Conservation (phyloP, 2,113 vertebrate species). For the Platysteira castanea region DNA sequence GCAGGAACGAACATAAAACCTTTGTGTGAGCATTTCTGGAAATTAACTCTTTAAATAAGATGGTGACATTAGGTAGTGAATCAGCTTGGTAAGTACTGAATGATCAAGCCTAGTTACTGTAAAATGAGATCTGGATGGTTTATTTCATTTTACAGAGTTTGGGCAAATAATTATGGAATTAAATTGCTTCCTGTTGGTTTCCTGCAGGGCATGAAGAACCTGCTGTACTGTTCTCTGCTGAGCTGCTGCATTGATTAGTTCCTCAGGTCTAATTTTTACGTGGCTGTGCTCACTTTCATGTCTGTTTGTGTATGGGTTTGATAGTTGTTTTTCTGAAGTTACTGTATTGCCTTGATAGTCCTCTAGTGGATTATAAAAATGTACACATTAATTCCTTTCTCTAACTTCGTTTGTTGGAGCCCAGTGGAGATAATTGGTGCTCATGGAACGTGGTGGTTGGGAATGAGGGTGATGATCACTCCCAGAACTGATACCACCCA, state of each 20-base stretch:
- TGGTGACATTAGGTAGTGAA: neutral
- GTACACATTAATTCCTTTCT: neutral
- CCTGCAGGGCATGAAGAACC: constrained; percentile 5
- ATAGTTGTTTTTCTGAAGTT: neutral
- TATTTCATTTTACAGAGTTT: constrained; percentile 49
- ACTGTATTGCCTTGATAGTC: neutral
- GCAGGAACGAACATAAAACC: neutral
- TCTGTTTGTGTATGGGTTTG: neutral
- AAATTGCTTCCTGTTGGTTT: constrained; percentile 54
- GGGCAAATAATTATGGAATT: constrained; percentile 55
- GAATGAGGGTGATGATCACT: neutral
- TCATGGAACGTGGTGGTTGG: neutral
- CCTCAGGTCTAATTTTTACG: constrained; percentile 5
- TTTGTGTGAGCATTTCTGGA: neutral
- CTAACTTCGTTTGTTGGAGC: neutral
- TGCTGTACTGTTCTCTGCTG: neutral
- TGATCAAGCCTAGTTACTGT: constrained; percentile 24
- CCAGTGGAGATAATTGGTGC: neutral
- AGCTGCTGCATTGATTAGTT: constrained; percentile 9
- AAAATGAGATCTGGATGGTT: constrained; percentile 32
- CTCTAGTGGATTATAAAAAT: constrained; percentile 12
- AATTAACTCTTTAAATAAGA: constrained; percentile 44
- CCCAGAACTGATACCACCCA: neutral
- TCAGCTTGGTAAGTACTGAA: constrained; percentile 18
- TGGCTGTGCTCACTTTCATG: constrained; percentile 1